Evolutionary conservation across 2,797 vertebrate genomes (phyloP).

Genomic region (Paratrypauchen microcephalus): DNA sequence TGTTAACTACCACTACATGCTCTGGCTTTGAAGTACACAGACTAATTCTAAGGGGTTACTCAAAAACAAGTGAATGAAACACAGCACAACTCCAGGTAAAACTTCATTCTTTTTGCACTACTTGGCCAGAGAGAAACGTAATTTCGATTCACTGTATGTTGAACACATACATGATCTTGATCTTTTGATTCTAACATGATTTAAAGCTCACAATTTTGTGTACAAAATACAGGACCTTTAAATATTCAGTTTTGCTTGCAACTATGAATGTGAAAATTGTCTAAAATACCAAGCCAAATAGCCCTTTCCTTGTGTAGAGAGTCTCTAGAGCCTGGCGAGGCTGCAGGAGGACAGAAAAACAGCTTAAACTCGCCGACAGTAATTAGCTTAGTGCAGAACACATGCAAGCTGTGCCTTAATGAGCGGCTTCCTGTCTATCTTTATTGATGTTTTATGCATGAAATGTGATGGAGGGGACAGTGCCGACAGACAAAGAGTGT

Average conservation of each 20-base stretch:
- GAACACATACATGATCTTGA: too few species aligned
- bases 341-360: neutral
- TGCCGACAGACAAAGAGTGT: conserved; percentile 2
- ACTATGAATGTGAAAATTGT: neutral
- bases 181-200: too few species aligned
- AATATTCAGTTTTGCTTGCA: neutral
- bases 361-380: neutral
- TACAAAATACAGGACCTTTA: neutral
- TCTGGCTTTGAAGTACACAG: too few species aligned
- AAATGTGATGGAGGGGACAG: conserved; percentile 2
- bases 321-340: neutral
- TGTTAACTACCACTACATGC: too few species aligned
- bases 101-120: too few species aligned
- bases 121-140: too few species aligned
- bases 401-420: conserved; percentile 11
- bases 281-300: neutral
- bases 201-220: too few species aligned
- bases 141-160: too few species aligned
- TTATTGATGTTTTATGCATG: conserved; percentile 8
- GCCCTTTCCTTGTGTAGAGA: neutral
- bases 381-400: conserved; percentile 3
- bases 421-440: neutral
- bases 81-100: too few species aligned
- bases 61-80: too few species aligned
- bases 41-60: too few species aligned